phyloP scores from a whole-genome alignment of 2,888 invertebrate species.

The Latheticus oryzae region DNA sequence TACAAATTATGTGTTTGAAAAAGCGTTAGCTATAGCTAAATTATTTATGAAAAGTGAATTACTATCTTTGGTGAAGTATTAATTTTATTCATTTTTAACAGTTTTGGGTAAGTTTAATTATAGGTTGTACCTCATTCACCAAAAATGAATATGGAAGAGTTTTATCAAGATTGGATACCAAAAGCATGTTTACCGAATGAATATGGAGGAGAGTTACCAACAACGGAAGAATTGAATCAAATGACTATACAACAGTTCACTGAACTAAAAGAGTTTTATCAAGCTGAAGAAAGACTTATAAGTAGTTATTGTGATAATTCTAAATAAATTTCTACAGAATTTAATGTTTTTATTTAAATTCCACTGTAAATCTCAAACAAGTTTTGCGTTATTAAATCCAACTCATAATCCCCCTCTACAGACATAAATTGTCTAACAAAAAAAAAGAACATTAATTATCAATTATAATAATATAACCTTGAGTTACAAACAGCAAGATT shows the following conservation, averaged over 20 bases:
- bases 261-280: conserved; percentile 55
- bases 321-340: not conserved
- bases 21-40: conserved; percentile 3
- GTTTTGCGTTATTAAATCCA: too few relatives aligned
- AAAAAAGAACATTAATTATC: too few relatives aligned
- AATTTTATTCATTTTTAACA: not conserved
- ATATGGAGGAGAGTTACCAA: conserved; percentile 70
- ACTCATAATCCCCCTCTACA: too few relatives aligned
- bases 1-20: conserved; percentile 13
- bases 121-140: conserved; percentile 66
- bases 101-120: too few relatives aligned
- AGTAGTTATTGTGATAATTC: not conserved
- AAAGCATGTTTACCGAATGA: conserved; percentile 66
- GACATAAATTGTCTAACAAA: too few relatives aligned
- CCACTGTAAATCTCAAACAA: too few relatives aligned
- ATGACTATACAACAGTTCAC: conserved; percentile 60
- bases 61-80: conserved; percentile 1
- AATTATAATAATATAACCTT: too few relatives aligned
- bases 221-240: conserved; percentile 69
- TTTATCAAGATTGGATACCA: conserved; percentile 68
- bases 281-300: conserved; percentile 53
- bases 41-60: conserved; percentile 11
- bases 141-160: conserved; percentile 68
- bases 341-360: not conserved
- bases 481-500: too few relatives aligned